Evolutionary conservation across 2,113 vertebrate species (phyloP).

Genomic region (Illadopsis cleaveri): DNA sequence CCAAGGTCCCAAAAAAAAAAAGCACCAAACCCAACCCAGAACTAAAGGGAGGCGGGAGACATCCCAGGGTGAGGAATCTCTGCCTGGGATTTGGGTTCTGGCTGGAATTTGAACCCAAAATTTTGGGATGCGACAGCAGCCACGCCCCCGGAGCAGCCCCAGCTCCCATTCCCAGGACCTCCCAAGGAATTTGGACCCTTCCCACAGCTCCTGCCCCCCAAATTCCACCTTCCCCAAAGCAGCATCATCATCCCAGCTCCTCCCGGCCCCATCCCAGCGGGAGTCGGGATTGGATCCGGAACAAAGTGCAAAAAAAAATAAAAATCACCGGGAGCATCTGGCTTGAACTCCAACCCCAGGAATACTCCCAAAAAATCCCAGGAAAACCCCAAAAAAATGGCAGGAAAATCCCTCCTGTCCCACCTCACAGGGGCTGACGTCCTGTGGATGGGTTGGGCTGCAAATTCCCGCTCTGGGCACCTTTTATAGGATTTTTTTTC

Average conservation of each 20-base stretch:
- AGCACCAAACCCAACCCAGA: neutral
- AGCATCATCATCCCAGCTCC: neutral
- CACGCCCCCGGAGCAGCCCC: fast-evolving
- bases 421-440: fast-evolving
- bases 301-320: slow-evolving; percentile 52
- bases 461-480: neutral
- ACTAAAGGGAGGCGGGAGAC: neutral
- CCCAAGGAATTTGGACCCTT: neutral
- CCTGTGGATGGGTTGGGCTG: fast-evolving
- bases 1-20: neutral
- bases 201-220: neutral
- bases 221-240: neutral
- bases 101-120: neutral
- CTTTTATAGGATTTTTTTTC: neutral
- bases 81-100: neutral
- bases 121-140: neutral
- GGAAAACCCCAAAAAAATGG: no score
- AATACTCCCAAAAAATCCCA: no score
- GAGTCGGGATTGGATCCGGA: neutral
- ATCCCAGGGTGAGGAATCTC: neutral
- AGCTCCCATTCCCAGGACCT: neutral
- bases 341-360: neutral
- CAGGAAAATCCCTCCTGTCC: neutral
- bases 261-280: fast-evolving
- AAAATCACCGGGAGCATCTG: neutral